Conservation (phyloP, 2,797 vertebrate genomes). For the Siniperca undulata region DNA sequence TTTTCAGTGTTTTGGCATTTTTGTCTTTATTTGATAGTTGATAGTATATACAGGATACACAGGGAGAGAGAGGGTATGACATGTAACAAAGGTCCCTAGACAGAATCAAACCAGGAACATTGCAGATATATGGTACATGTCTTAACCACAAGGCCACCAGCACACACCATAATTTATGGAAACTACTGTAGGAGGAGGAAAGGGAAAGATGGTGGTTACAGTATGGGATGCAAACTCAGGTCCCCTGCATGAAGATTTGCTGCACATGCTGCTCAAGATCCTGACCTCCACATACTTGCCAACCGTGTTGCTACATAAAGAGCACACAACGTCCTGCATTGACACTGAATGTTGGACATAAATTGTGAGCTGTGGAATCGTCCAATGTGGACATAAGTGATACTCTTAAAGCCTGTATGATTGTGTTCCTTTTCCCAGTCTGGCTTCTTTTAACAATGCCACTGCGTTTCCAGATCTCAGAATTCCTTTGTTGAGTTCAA, state of each 20-base stretch:
- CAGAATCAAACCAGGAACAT: not conserved
- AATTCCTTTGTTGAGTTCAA: not conserved
- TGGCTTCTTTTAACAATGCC: slow-evolving; percentile 6
- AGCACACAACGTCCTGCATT: not conserved
- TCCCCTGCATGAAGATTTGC: not conserved
- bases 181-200: not conserved
- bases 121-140: not conserved
- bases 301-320: not conserved
- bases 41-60: not conserved
- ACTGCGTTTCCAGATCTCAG: not conserved
- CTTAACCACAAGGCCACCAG: not conserved
- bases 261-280: not conserved
- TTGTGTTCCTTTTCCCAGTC: not conserved
- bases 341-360: not conserved
- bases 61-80: not conserved
- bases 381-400: not conserved
- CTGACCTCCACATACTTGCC: not conserved
- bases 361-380: not conserved
- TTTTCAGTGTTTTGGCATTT: not conserved
- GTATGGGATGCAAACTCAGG: not conserved
- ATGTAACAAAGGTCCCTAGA: not conserved
- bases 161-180: not conserved
- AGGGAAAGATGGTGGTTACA: not conserved
- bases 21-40: not conserved
- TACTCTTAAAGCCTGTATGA: not conserved